A percentile compares a stretch with the other conserved stretches of the same genome.
Evolutionary conservation across 2,888 invertebrate genomes (phyloP).

Genomic region (Brachylomia viminalis): DNA sequence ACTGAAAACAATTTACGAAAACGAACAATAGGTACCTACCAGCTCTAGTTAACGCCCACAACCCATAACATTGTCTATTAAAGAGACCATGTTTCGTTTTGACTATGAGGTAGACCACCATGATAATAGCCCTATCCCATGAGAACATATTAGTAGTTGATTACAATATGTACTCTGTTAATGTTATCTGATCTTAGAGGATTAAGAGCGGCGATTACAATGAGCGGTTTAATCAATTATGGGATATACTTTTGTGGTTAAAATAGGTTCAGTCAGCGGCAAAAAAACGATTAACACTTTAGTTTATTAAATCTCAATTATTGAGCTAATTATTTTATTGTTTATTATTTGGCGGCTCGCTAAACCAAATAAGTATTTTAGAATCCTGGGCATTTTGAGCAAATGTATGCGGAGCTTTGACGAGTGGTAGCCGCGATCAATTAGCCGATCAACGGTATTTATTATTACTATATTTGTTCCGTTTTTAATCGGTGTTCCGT

Average conservation of each 20-base stretch:
- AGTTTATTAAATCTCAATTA: too few species aligned
- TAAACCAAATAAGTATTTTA: conserved; percentile 59
- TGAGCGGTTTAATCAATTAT: conserved; percentile 19
- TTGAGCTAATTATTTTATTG: too few species aligned
- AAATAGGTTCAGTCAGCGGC: too few species aligned
- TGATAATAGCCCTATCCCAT: conserved; percentile 31
- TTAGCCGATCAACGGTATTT: conserved; percentile 52
- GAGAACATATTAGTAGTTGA: conserved; percentile 58
- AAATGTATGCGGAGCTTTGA: conserved; percentile 47
- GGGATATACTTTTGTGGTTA: too few species aligned
- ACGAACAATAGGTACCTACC: conserved; percentile 9
- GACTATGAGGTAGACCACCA: conserved; percentile 49
- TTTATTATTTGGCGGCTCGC: conserved; percentile 68
- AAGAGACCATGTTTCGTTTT: conserved; percentile 40
- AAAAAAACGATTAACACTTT: too few species aligned
- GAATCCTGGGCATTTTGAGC: conserved; percentile 41
- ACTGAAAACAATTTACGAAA: not conserved
- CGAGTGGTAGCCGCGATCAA: conserved; percentile 40
- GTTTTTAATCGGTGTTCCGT: conserved; percentile 19
- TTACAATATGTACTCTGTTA: conserved; percentile 61
- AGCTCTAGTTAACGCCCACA: not conserved
- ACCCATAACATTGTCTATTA: conserved; percentile 39
- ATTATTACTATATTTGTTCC: conserved; percentile 35
- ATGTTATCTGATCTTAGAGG: conserved; percentile 40
- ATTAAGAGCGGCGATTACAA: conserved; percentile 32